phyloP scores from a whole-genome alignment of 2,888 invertebrate genomes.

The Branchellion lobata region DNA sequence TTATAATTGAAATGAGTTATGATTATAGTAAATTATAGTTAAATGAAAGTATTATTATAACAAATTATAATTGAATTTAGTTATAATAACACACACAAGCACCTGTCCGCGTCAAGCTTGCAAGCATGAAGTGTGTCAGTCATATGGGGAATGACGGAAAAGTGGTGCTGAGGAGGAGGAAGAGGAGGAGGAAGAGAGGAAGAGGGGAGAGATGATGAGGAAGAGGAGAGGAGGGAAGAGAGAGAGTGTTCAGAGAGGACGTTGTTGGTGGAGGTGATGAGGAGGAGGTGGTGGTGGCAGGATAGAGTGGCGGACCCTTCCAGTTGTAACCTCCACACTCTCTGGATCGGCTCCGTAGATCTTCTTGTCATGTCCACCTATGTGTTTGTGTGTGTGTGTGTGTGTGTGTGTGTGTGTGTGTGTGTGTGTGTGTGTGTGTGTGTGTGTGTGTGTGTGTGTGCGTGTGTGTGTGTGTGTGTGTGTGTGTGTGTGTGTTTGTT shows the following conservation, averaged over 20 bases:
- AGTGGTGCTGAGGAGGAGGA: background rate
- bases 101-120: background rate
- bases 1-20: no score
- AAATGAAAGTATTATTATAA: no score
- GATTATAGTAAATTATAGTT: no score
- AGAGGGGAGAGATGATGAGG: background rate
- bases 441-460: conserved; percentile 1
- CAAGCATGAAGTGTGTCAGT: conserved; percentile 31
- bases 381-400: background rate
- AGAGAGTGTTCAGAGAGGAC: background rate
- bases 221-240: background rate
- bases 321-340: background rate
- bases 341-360: background rate
- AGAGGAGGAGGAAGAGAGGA: background rate
- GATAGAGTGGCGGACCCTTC: conserved; percentile 5
- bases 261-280: conserved; percentile 23
- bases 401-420: background rate
- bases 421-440: background rate
- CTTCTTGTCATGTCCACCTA: background rate
- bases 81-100: background rate
- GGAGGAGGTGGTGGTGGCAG: conserved; percentile 4
- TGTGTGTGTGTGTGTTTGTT: conserved; percentile 8
- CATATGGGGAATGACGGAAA: conserved; percentile 38
- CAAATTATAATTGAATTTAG: no score
- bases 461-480: background rate